Conservation (phyloP, 2,113 vertebrate genomes). For the Etheostoma cragini region DNA sequence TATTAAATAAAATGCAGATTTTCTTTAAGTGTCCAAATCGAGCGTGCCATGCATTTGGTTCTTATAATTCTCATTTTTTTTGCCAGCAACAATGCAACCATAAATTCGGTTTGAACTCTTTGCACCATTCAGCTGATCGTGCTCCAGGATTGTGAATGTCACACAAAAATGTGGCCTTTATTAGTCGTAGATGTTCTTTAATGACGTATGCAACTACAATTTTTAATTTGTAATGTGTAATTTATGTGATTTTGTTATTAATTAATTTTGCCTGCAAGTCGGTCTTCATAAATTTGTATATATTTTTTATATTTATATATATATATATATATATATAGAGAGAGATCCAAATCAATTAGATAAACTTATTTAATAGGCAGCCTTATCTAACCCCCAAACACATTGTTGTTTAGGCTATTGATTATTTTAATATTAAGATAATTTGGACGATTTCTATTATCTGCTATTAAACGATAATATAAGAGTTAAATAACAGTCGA, state of each 20-base stretch:
- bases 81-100: not conserved
- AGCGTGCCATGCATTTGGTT: not conserved
- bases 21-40: slow-evolving; percentile 1
- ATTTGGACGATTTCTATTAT: not conserved
- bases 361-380: not conserved
- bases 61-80: not conserved
- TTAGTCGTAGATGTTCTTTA: not conserved
- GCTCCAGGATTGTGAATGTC: not conserved
- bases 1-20: slow-evolving; percentile 5
- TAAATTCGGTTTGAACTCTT: slow-evolving; percentile 15
- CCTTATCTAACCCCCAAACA: not conserved
- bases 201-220: not conserved
- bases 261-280: not conserved
- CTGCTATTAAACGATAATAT: no score
- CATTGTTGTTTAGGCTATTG: not conserved
- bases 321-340: not conserved
- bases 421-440: not conserved
- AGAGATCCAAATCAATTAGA: not conserved
- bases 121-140: not conserved
- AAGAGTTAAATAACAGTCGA: not conserved
- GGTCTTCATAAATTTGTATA: not conserved
- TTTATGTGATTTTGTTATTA: not conserved
- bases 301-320: no score
- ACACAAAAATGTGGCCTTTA: slow-evolving; percentile 10
- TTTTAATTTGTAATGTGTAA: not conserved